phyloP scores from a whole-genome alignment of 1,140 invertebrate genomes.

The Lamellibrachia luymesi region DNA sequence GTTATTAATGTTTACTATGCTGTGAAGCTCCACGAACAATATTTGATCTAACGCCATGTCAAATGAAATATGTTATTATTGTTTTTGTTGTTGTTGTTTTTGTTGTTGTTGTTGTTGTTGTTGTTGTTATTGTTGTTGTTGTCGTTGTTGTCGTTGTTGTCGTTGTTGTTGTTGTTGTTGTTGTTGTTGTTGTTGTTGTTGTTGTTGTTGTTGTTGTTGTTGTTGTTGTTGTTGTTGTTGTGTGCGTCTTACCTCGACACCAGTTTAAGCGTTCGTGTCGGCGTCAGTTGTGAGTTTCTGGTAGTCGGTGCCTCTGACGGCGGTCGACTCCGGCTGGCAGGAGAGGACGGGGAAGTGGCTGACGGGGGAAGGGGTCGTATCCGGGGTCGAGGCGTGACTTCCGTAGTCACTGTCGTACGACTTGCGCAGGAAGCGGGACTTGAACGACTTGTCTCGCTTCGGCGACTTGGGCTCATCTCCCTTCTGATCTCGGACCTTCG shows the following conservation, averaged over 20 bases:
- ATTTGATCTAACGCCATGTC: too few species aligned
- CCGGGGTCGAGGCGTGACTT: background rate
- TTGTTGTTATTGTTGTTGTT: too few species aligned
- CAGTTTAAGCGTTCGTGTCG: background rate
- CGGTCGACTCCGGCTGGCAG: background rate
- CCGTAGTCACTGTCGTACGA: constrained; percentile 21
- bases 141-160: too few species aligned
- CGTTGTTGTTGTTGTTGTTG: too few species aligned
- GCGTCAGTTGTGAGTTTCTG: background rate
- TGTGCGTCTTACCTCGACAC: background rate
- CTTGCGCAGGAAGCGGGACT: constrained; percentile 15
- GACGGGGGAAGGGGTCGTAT: background rate
- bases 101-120: too few species aligned
- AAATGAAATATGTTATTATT: too few species aligned
- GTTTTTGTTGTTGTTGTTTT: too few species aligned
- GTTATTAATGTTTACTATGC: too few species aligned
- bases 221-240: too few species aligned
- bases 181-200: too few species aligned
- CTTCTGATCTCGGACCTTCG: constrained; percentile 12
- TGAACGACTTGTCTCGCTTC: constrained; percentile 18
- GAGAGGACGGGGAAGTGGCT: background rate
- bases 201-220: too few species aligned
- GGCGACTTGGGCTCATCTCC: background rate
- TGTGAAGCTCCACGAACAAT: too few species aligned
- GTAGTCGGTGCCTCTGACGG: background rate